phyloP scores from a whole-genome alignment of 2,113 vertebrate species.

The Myiagra hebetior region DNA sequence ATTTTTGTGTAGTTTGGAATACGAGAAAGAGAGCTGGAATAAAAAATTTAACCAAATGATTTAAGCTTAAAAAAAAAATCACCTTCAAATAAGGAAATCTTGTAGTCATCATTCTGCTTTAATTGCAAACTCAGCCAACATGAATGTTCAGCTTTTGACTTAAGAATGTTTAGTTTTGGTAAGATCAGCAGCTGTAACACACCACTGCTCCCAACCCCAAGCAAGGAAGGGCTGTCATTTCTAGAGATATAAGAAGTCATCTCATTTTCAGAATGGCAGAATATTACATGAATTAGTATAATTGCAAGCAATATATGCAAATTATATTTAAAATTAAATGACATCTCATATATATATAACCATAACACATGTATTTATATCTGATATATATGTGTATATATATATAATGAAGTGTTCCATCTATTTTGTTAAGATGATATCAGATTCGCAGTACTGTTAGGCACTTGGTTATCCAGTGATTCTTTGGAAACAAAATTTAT shows the following conservation, averaged over 20 bases:
- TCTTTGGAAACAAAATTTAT: neutral
- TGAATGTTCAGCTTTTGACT: neutral
- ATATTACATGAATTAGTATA: neutral
- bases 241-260: neutral
- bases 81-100: neutral
- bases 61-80: neutral
- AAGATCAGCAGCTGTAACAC: neutral
- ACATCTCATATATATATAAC: neutral
- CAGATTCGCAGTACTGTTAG: neutral
- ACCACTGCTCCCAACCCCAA: neutral
- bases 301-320: neutral
- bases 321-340: neutral
- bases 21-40: neutral
- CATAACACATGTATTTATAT: neutral
- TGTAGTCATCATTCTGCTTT: neutral
- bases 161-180: neutral
- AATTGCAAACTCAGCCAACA: neutral
- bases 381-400: neutral
- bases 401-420: neutral
- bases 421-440: neutral
- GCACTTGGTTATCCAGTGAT: neutral
- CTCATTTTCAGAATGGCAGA: neutral
- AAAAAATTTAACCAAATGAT: neutral
- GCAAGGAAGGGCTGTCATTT: neutral
- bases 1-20: neutral